Evolutionary conservation across 2,888 invertebrate species (phyloP).

Genomic region (Electrophaes corylata): DNA sequence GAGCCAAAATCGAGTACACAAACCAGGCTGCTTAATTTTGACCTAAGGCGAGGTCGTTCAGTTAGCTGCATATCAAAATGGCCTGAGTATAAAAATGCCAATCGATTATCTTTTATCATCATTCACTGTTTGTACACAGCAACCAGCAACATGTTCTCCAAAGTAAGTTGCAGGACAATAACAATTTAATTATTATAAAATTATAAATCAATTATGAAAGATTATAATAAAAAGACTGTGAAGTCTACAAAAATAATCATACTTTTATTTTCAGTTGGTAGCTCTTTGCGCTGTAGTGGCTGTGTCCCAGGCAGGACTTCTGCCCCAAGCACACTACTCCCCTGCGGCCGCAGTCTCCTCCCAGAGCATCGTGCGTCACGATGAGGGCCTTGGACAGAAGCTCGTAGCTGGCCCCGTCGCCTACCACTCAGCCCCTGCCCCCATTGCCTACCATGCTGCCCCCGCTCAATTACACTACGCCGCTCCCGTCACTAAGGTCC

Average conservation of each 20-base stretch:
- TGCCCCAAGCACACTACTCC: constrained; percentile 66
- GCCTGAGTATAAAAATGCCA: constrained; percentile 49
- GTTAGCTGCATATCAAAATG: constrained; percentile 39
- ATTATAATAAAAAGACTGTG: too few species aligned
- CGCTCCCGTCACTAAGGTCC: constrained; percentile 45
- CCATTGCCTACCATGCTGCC: neutral
- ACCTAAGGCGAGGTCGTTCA: constrained; percentile 55
- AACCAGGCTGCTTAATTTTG: constrained; percentile 36
- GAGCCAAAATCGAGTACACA: constrained; percentile 27
- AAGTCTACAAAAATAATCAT: neutral
- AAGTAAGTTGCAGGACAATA: constrained; percentile 52
- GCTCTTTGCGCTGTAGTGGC: constrained; percentile 46
- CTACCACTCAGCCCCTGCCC: constrained; percentile 48
- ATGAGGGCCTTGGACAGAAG: constrained; percentile 54
- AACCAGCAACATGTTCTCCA: constrained; percentile 62
- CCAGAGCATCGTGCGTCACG: constrained; percentile 67
- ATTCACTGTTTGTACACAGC: constrained; percentile 48
- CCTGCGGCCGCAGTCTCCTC: constrained; percentile 63
- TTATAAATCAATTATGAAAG: too few species aligned
- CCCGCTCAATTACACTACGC: constrained; percentile 32
- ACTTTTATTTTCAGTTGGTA: constrained; percentile 51
- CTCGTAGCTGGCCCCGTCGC: constrained; percentile 41
- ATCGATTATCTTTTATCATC: constrained; percentile 38
- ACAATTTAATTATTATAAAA: neutral
- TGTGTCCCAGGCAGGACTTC: constrained; percentile 52